phyloP scores from a whole-genome alignment of 2,113 vertebrate species.

The Oceanites oceanicus region DNA sequence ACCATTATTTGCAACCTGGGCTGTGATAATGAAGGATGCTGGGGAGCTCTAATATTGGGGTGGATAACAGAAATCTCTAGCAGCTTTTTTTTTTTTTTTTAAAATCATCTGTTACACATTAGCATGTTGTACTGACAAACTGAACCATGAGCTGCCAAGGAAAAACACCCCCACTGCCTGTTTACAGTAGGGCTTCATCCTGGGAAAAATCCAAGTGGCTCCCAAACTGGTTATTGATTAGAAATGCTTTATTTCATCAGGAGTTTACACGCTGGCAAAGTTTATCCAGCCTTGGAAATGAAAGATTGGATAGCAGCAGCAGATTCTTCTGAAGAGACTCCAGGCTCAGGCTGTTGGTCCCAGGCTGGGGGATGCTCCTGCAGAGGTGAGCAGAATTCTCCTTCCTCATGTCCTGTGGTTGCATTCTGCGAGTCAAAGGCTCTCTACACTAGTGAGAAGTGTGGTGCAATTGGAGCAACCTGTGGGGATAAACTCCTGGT shows the following conservation, averaged over 20 bases:
- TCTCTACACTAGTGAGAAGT: fast-evolving
- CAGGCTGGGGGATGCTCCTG: background rate
- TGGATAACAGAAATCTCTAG: background rate
- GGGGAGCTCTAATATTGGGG: background rate
- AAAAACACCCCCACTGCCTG: background rate
- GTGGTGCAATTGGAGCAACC: fast-evolving
- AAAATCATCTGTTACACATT: background rate
- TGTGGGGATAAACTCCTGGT: background rate
- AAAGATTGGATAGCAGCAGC: background rate
- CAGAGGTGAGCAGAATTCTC: background rate
- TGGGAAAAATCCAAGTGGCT: background rate
- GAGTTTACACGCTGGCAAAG: background rate
- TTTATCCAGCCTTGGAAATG: background rate
- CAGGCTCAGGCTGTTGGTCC: background rate
- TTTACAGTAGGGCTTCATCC: background rate
- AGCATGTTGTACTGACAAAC: background rate
- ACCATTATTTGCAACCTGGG: background rate
- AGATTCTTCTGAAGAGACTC: background rate
- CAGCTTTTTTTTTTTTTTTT: background rate
- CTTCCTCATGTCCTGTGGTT: background rate
- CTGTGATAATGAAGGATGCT: background rate
- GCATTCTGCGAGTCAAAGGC: fast-evolving
- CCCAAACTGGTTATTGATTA: background rate
- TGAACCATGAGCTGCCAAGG: background rate
- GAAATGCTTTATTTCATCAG: background rate